Percentiles rank a stretch among this genome's conserved stretches.
These are phyloP conservation scores for Mesochorus sp. DNA, from an alignment of 2,888 invertebrate species.

Conservation along the genomic window DNA sequence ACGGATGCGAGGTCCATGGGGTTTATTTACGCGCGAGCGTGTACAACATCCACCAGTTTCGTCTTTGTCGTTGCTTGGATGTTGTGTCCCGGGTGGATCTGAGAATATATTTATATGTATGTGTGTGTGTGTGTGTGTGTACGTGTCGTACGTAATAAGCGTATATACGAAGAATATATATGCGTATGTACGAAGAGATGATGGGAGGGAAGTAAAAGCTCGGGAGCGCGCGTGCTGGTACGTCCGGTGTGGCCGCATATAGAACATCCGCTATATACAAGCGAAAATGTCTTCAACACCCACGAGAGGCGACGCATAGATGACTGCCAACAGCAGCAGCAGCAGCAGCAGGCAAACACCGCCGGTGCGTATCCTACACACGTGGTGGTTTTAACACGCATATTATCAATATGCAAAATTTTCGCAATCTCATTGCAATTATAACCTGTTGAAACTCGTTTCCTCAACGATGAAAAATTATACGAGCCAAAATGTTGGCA, in stretches of 20 bases:
- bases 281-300: conserved; percentile 51
- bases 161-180: not conserved
- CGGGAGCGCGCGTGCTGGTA: conserved; percentile 46
- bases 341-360: not conserved
- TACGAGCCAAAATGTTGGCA: no score
- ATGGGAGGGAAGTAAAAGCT: conserved; percentile 20
- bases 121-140: not conserved
- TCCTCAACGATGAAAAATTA: no score
- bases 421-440: no score
- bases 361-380: no score
- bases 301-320: conserved; percentile 33
- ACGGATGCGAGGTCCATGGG: conserved; percentile 32
- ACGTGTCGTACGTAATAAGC: not conserved
- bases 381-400: no score
- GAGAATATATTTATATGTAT: not conserved
- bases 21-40: conserved; percentile 38
- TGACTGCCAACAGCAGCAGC: not conserved
- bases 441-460: no score
- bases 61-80: conserved; percentile 34
- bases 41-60: not conserved
- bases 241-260: conserved; percentile 78
- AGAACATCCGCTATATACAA: conserved; percentile 75
- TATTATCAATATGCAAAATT: no score
- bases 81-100: not conserved
- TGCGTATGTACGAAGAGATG: not conserved